These are phyloP conservation scores for Scaptomyza tumidula DNA, from an alignment of 2,888 invertebrate species.

Conservation along the genomic window DNA sequence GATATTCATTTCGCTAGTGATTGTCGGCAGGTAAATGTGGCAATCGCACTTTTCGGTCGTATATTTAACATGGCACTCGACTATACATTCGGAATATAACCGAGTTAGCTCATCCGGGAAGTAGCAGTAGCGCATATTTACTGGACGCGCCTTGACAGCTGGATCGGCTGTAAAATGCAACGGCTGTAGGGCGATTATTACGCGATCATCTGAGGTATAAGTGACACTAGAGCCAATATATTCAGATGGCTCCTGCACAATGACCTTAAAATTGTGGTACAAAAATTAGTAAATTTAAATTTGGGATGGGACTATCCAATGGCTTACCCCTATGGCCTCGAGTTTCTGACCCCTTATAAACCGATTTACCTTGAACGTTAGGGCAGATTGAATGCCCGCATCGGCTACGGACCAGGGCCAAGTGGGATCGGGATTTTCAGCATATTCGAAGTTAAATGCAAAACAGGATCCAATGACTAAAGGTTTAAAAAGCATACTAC, in stretches of 20 bases:
- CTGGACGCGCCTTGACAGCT: conserved; percentile 50
- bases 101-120: conserved; percentile 50
- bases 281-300: not conserved
- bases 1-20: not conserved
- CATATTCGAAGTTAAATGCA: conserved; percentile 59
- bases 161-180: conserved; percentile 67
- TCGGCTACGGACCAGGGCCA: conserved; percentile 75
- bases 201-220: conserved; percentile 63
- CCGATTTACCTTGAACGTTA: conserved; percentile 58
- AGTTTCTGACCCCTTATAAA: conserved; percentile 15
- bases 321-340: conserved; percentile 58
- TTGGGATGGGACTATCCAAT: not conserved
- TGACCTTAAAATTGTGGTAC: conserved; percentile 41
- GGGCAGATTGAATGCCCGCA: conserved; percentile 58
- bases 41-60: conserved; percentile 64
- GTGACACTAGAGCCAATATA: conserved; percentile 55
- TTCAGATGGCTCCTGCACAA: conserved; percentile 68
- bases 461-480: conserved; percentile 43
- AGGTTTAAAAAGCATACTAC: conserved; percentile 53
- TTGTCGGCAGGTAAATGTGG: conserved; percentile 6
- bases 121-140: conserved; percentile 65
- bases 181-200: conserved; percentile 63
- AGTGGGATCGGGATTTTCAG: conserved; percentile 37
- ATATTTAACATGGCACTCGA: conserved; percentile 57
- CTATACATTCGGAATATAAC: conserved; percentile 58